phyloP scores from a whole-genome alignment of 2,888 invertebrate genomes.

The Trilocha varians region DNA sequence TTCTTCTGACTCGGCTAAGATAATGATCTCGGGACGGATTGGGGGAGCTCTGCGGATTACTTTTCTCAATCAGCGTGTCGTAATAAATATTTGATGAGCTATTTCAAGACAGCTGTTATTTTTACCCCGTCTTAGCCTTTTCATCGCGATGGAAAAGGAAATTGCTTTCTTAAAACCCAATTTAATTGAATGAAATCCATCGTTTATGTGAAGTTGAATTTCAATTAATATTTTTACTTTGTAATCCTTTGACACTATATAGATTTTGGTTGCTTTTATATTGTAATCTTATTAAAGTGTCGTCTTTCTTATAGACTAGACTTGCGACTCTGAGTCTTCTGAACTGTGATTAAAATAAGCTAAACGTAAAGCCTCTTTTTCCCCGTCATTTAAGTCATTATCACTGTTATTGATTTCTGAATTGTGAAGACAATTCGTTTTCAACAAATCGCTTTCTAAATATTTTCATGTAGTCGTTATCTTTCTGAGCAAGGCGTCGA shows the following conservation, averaged over 20 bases:
- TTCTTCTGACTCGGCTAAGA: slow-evolving; percentile 22
- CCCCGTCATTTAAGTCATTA: too few relatives aligned
- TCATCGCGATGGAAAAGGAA: neutral
- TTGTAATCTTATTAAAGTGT: too few relatives aligned
- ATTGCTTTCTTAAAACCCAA: neutral
- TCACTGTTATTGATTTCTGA: too few relatives aligned
- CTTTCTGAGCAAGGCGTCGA: neutral
- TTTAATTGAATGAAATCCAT: neutral
- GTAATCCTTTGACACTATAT: neutral
- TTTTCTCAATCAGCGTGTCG: slow-evolving; percentile 41
- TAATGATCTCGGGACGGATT: slow-evolving; percentile 36
- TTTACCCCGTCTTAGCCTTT: slow-evolving; percentile 5
- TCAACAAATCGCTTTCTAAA: too few relatives aligned
- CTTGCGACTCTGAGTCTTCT: too few relatives aligned
- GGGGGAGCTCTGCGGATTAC: slow-evolving; percentile 32
- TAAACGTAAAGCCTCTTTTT: too few relatives aligned
- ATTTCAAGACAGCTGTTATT: slow-evolving; percentile 20
- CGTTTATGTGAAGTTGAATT: slow-evolving; percentile 13
- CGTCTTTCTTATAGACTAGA: too few relatives aligned
- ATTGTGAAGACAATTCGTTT: too few relatives aligned
- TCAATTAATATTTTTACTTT: slow-evolving; percentile 1
- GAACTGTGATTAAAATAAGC: too few relatives aligned
- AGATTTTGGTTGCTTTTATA: too few relatives aligned
- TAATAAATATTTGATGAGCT: slow-evolving; percentile 48
- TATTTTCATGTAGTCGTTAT: too few relatives aligned